Evolutionary conservation across 2,113 vertebrate genomes (phyloP).

Genomic region (Gopherus evgoodei): DNA sequence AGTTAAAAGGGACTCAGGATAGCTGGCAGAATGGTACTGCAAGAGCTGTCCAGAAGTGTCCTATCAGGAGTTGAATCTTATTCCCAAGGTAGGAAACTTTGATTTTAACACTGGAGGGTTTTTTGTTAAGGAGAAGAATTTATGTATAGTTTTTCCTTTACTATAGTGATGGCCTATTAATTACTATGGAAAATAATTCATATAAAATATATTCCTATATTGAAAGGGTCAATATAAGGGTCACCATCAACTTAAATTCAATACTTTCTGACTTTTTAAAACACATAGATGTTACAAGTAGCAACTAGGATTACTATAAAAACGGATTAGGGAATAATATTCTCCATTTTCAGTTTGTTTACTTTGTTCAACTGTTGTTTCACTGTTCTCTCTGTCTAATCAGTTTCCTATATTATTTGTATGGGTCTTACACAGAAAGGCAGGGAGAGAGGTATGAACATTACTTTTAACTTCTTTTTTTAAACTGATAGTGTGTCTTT

Average conservation of each 20-base stretch:
- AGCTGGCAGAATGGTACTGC: constrained; percentile 1
- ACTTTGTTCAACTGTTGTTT: neutral
- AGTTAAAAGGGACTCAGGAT: constrained; percentile 51
- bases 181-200: neutral
- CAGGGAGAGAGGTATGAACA: neutral
- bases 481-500: neutral
- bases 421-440: neutral
- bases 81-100: constrained; percentile 39
- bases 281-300: neutral
- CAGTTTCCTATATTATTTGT: neutral
- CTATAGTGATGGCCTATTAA: accelerated
- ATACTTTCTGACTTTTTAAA: neutral
- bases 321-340: neutral
- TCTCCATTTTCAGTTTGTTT: neutral
- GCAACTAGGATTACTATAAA: neutral
- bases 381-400: neutral
- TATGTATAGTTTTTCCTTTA: neutral
- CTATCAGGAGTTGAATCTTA: neutral
- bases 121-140: neutral
- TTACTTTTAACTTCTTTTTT: neutral
- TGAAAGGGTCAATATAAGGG: neutral
- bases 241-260: neutral
- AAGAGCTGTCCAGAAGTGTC: neutral
- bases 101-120: neutral
- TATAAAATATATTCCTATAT: neutral